Evolutionary conservation across 2,888 invertebrate species (phyloP), one percentile per base, ranked within the genome.

Genomic region (Frankliniella intonsa): DNA sequence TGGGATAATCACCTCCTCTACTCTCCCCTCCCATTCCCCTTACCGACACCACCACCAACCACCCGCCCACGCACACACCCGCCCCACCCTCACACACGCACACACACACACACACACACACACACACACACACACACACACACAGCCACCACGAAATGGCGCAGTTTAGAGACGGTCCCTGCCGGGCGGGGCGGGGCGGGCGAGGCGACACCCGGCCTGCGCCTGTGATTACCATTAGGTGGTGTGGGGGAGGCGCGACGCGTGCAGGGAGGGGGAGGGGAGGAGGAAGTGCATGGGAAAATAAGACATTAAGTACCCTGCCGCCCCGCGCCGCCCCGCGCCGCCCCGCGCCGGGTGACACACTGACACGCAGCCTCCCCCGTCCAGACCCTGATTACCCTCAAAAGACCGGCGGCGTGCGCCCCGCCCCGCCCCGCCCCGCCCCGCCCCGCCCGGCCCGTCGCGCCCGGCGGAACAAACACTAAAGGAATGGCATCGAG

Each of bases 141-240:
- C 38, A 38, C 38, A 3, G 5, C 5, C 3, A 38, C 38, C 38
- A 38, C 38, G 38, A 38, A 38, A 38, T 38, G 38, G 38, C 38
- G 38, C 38, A 38, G 38, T 38, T 38, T 38, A 38, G 38, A 38
- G 38, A 38, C 38, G 38, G 38, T 38, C 38, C 38, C 38, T 38
- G 38, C 38, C 38, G 38, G 17, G 3, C 55, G 17, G 55, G 19
- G 55, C 14, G 17, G 7, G 14, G 55, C 69, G 65, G n/a, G 65
- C 65, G 19, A 22, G 22, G 69, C 22, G n/a, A 22, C 69, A 22
- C n/a, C 69, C 22, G 69, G 1, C 69, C 69, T 9, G 11, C 69
- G 25, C 25, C 69, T 76, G 69, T 76, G 69, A 76, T 76, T 76
- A 25, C 69, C 69, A 76, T 76, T 76, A 76, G 69, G 69, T 76